These are phyloP conservation scores for Ancistrus triradiatus DNA, from an alignment of 2,113 vertebrate species.

Conservation along the genomic window DNA sequence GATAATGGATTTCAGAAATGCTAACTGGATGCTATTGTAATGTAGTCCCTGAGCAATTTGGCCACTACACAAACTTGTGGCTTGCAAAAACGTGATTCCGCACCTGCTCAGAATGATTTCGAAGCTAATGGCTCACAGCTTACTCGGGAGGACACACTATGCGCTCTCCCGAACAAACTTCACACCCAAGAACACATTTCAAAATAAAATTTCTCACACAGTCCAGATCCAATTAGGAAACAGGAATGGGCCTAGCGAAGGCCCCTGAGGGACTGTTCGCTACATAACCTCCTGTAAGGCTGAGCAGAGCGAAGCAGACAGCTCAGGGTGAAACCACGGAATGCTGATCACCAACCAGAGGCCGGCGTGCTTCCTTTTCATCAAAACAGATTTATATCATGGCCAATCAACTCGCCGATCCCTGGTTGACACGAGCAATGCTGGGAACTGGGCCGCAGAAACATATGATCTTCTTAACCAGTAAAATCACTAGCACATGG, in stretches of 20 bases:
- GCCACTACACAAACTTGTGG: too few species aligned
- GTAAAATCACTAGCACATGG: conserved; percentile 69
- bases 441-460: conserved; percentile 41
- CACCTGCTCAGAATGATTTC: too few species aligned
- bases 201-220: conserved; percentile 38
- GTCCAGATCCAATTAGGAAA: conserved; percentile 41
- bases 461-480: conserved; percentile 54
- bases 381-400: conserved; percentile 44
- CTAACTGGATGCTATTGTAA: too few species aligned
- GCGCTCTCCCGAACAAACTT: conserved; percentile 37
- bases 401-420: conserved; percentile 43
- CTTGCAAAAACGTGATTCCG: too few species aligned
- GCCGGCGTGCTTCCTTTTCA: conserved; percentile 37
- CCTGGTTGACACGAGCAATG: conserved; percentile 50
- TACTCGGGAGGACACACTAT: too few species aligned
- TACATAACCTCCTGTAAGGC: conserved; percentile 38
- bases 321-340: conserved; percentile 36
- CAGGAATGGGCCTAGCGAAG: conserved; percentile 1
- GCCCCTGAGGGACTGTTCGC: conserved; percentile 38
- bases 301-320: conserved; percentile 25
- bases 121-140: too few species aligned
- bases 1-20: too few species aligned
- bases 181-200: conserved; percentile 42
- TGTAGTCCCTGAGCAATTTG: too few species aligned
- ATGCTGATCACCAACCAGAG: conserved; percentile 43